A percentile compares a stretch with the other conserved stretches of the same genome.
Conservation (phyloP, 2,888 invertebrate species). For the Tyria jacobaeae region DNA sequence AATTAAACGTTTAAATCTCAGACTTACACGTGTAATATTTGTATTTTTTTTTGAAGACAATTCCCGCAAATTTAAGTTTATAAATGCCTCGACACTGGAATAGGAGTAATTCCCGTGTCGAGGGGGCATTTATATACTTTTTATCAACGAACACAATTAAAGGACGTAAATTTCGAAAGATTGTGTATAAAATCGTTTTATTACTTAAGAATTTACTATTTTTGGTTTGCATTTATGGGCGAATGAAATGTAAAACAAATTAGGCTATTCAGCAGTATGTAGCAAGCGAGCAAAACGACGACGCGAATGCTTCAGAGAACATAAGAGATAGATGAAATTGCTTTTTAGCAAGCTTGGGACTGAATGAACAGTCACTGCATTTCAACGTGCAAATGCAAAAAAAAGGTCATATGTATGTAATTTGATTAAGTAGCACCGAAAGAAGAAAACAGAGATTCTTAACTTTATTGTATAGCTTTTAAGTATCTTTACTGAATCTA, state of each 20-base stretch:
- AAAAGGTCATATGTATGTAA: slow-evolving; percentile 30
- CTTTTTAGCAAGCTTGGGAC: slow-evolving; percentile 29
- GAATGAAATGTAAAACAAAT: slow-evolving; percentile 28
- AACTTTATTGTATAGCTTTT: too few relatives aligned
- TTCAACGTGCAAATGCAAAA: slow-evolving; percentile 24
- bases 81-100: too few relatives aligned
- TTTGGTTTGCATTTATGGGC: neutral
- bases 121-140: too few relatives aligned
- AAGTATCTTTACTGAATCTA: too few relatives aligned
- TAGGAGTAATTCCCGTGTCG: too few relatives aligned
- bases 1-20: too few relatives aligned
- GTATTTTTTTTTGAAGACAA: too few relatives aligned
- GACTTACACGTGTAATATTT: too few relatives aligned
- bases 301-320: slow-evolving; percentile 25
- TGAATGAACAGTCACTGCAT: slow-evolving; percentile 26
- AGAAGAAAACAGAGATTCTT: too few relatives aligned
- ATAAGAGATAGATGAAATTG: slow-evolving; percentile 35
- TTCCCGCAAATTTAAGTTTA: too few relatives aligned
- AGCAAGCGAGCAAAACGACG: slow-evolving; percentile 12
- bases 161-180: too few relatives aligned
- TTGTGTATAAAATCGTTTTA: neutral
- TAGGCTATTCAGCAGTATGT: slow-evolving; percentile 33
- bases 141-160: too few relatives aligned
- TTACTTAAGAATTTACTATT: neutral
- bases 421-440: slow-evolving; percentile 16